These are phyloP conservation scores for Sinonovacula constricta DNA, from an alignment of 1,140 invertebrate species.

Conservation along the genomic window DNA sequence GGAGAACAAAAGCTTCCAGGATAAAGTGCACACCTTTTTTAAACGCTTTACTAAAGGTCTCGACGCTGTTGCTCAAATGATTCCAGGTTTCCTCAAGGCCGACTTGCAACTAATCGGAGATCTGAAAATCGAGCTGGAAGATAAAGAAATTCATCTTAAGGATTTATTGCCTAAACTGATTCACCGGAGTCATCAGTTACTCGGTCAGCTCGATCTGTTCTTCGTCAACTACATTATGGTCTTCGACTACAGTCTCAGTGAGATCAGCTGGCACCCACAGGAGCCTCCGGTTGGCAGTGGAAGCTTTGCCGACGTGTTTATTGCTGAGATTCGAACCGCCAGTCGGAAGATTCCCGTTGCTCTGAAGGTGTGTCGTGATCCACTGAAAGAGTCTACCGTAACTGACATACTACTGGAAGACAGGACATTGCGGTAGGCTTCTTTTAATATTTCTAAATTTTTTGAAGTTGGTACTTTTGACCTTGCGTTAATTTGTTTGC, in stretches of 20 bases:
- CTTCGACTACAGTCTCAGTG: conserved; percentile 60
- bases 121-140: conserved; percentile 52
- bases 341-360: conserved; percentile 53
- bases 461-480: background rate
- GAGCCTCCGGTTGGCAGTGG: conserved; percentile 63
- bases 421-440: conserved; percentile 62
- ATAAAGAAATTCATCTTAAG: conserved; percentile 55
- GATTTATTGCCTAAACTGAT: conserved; percentile 62
- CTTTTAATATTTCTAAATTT: background rate
- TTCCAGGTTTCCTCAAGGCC: conserved; percentile 68
- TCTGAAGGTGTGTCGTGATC: conserved; percentile 67
- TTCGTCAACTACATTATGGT: conserved; percentile 65
- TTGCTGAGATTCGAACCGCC: conserved; percentile 36
- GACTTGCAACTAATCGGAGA: conserved; percentile 62
- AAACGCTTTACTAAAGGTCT: conserved; percentile 62
- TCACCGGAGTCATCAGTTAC: conserved; percentile 31
- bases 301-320: conserved; percentile 69
- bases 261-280: conserved; percentile 53
- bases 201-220: conserved; percentile 68
- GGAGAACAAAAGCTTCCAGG: conserved; percentile 47
- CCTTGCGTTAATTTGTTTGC: background rate
- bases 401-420: conserved; percentile 70
- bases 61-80: conserved; percentile 60
- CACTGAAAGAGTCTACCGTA: conserved; percentile 57
- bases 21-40: conserved; percentile 61